A percentile compares a stretch with the other conserved stretches of the same genome.
These are phyloP conservation scores for Frieseomelitta varia DNA, from an alignment of 1,140 invertebrate genomes.

Conservation along the genomic window DNA sequence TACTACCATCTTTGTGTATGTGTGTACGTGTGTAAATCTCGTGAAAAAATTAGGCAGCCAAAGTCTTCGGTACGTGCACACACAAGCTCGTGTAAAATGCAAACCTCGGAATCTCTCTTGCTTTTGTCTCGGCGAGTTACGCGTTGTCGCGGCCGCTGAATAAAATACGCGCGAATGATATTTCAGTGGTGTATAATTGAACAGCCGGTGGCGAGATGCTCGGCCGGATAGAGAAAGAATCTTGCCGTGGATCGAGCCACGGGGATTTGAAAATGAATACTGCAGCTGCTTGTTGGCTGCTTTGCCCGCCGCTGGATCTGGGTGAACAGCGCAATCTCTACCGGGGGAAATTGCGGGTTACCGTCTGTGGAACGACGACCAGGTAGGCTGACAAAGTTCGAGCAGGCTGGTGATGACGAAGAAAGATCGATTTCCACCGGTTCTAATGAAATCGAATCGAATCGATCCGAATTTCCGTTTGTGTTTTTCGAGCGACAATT, in stretches of 20 bases:
- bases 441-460: too few species aligned
- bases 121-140: slow-evolving; percentile 4
- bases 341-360: background rate
- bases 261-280: slow-evolving; percentile 37
- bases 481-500: too few species aligned
- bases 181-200: slow-evolving; percentile 44
- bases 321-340: background rate
- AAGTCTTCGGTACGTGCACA: background rate
- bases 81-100: slow-evolving; percentile 13
- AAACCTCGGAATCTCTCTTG: background rate
- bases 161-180: slow-evolving; percentile 43
- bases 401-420: too few species aligned
- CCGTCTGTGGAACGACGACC: background rate
- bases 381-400: background rate
- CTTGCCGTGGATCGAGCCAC: slow-evolving; percentile 10
- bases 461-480: too few species aligned
- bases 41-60: slow-evolving; percentile 18
- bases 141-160: slow-evolving; percentile 9
- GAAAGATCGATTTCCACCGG: background rate
- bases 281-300: slow-evolving; percentile 14
- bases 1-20: background rate
- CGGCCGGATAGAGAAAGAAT: background rate
- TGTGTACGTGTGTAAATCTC: background rate
- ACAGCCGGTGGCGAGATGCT: slow-evolving; percentile 11
- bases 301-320: background rate